Evolutionary conservation across 2,113 vertebrate genomes (phyloP), one percentile per base, ranked within the genome.

Genomic region (Panthera tigris): DNA sequence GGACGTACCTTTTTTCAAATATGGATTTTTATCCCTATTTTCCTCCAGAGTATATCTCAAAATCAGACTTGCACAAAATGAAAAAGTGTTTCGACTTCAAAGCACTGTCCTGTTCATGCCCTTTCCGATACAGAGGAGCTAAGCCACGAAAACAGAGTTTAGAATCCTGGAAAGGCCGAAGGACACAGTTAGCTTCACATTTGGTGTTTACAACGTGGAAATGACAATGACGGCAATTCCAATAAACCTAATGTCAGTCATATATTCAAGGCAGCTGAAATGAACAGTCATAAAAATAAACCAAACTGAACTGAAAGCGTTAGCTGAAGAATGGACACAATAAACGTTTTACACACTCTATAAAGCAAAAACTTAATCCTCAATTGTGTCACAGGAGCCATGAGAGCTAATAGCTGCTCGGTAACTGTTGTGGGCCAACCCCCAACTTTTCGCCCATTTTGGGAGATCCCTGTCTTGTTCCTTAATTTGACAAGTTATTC

Each of bases 251-350:
- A 97, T 83, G 90, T 80, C 80, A 78, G 95, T 68, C 90, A 80
- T 96, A 97, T 79, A 92, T 94, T 88, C 85, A 50, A 90, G 90
- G 78, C 73, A 90, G 92, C 90, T 25, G 76, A 94, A 94, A 97
- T 89, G 97, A 98, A 92, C 93, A 36, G 90, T 31, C 87, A 94
- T 95, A 96, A 98, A 97, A 89, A 61, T 94, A 92, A 98, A 97
- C 95, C 89, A 78, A 36, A 97, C 93, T 74, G 71, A 97, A 68
- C 63, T 19, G 23, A 91, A 97, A 97, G 85, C 91, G 93, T 93
- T 89, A 97, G 97, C 52, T 96, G 93, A 98, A 97, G 41, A 98
- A 98, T 48, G 97, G 65, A 90, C 92, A 83, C 90, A 94, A 92
- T 96, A 93, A 97, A 95, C 25, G 4, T 33, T 97, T 90, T 96